These are phyloP conservation scores for Masnerella sp. DNA, from an alignment of 2,888 invertebrate genomes.

Conservation along the genomic window DNA sequence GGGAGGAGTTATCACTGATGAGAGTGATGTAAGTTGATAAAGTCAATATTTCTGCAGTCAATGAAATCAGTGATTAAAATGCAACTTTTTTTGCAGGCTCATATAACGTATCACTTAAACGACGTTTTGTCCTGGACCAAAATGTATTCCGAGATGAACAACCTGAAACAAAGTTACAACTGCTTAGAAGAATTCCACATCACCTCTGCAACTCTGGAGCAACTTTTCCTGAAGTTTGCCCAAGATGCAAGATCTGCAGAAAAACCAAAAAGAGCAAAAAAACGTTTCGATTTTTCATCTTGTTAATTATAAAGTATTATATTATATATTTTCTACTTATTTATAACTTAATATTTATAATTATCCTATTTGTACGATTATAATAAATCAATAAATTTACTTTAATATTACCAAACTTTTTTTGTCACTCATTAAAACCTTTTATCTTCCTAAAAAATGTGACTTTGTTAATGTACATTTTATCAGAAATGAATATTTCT, in stretches of 20 bases:
- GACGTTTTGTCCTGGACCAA: conserved; percentile 69
- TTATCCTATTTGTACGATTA: too few relatives aligned
- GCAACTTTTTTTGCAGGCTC: conserved; percentile 63
- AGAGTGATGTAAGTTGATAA: not conserved
- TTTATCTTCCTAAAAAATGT: too few relatives aligned
- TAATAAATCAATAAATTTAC: too few relatives aligned
- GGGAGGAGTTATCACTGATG: conserved; percentile 43
- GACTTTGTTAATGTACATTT: too few relatives aligned
- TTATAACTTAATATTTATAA: too few relatives aligned
- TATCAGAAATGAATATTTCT: too few relatives aligned
- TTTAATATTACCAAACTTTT: too few relatives aligned
- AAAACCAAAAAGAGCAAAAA: not conserved
- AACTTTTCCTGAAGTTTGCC: conserved; percentile 75
- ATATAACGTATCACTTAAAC: conserved; percentile 71
- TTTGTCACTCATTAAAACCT: too few relatives aligned
- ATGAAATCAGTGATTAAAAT: too few relatives aligned
- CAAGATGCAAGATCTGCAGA: conserved; percentile 69
- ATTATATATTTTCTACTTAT: too few relatives aligned
- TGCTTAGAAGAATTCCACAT: conserved; percentile 73
- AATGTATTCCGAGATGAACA: conserved; percentile 72
- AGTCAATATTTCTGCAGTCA: too few relatives aligned
- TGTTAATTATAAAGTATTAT: too few relatives aligned
- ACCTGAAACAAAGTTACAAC: conserved; percentile 64
- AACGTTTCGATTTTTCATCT: not conserved
- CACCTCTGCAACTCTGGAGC: conserved; percentile 72